Conservation (phyloP, 2,113 vertebrate species). For the Stegastes partitus region DNA sequence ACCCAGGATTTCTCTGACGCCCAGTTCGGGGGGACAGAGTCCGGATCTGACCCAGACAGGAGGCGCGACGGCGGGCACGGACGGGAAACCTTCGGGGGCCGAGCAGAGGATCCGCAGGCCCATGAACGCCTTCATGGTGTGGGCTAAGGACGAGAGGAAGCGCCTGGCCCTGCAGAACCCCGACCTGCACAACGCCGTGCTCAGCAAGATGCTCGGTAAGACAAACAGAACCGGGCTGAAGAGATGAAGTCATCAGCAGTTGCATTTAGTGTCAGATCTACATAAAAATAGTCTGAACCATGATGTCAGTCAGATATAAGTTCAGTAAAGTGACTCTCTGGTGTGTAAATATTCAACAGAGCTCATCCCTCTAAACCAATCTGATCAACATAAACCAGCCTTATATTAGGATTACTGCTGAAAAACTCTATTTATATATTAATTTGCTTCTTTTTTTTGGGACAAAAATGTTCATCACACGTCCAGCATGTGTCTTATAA, state of each 20-base stretch:
- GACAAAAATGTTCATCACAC: too few relatives aligned
- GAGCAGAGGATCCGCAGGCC: slow-evolving; percentile 92
- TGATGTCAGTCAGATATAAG: too few relatives aligned
- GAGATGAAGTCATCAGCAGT: too few relatives aligned
- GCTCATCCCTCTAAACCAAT: slow-evolving; percentile 5
- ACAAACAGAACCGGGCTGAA: not conserved
- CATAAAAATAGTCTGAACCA: too few relatives aligned
- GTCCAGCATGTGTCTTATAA: too few relatives aligned
- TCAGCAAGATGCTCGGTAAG: slow-evolving; percentile 98
- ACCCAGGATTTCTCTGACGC: slow-evolving; percentile 66
- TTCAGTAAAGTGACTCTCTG: not conserved
- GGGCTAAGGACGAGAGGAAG: slow-evolving; percentile 94
- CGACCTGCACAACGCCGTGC: slow-evolving; percentile 95
- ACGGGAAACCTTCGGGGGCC: slow-evolving; percentile 82
- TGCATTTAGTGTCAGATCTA: too few relatives aligned
- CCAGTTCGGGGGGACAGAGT: slow-evolving; percentile 81
- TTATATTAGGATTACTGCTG: too few relatives aligned
- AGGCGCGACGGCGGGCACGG: slow-evolving; percentile 57
- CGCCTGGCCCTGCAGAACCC: slow-evolving; percentile 95
- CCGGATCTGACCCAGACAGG: slow-evolving; percentile 84
- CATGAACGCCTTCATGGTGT: slow-evolving; percentile 96
- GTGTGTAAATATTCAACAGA: too few relatives aligned
- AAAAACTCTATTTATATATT: too few relatives aligned
- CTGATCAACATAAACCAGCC: too few relatives aligned
- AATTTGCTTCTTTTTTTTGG: too few relatives aligned